Evolutionary conservation across 2,888 invertebrate genomes (phyloP).

Genomic region (Oegoconia quadripuncta): DNA sequence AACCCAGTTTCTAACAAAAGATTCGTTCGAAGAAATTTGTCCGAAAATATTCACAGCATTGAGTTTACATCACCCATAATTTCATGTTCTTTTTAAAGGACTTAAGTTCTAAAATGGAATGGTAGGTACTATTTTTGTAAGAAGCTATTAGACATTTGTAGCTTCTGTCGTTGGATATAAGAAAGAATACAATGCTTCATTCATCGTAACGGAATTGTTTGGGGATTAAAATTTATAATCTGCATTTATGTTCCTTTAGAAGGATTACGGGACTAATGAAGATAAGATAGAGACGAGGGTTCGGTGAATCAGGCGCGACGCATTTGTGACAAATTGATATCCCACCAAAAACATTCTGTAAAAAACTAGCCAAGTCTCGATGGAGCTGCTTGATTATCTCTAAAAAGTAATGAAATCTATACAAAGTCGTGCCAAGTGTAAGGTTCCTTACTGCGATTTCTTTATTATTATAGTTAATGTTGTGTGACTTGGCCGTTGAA

Average conservation of each 20-base stretch:
- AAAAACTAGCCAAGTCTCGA: too few species aligned
- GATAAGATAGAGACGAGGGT: conserved; percentile 45
- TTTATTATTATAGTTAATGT: too few species aligned
- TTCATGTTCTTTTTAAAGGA: conserved; percentile 15
- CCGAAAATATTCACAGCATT: conserved; percentile 18
- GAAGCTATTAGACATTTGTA: conserved; percentile 8
- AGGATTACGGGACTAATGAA: conserved; percentile 58
- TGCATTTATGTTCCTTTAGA: conserved; percentile 39
- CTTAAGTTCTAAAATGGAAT: not conserved
- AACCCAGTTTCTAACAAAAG: conserved; percentile 32
- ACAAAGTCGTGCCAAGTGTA: too few species aligned
- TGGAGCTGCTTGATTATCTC: too few species aligned
- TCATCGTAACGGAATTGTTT: conserved; percentile 45
- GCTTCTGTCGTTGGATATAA: conserved; percentile 22
- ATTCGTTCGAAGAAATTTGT: conserved; percentile 28
- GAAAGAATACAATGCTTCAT: conserved; percentile 35
- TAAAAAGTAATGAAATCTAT: too few species aligned
- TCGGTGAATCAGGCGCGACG: too few species aligned
- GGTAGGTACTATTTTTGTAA: too few species aligned
- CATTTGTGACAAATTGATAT: too few species aligned
- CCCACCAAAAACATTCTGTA: too few species aligned
- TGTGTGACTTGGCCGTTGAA: too few species aligned
- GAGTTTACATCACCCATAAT: too few species aligned
- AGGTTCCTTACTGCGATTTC: too few species aligned
- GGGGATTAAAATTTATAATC: conserved; percentile 55